Base-by-base conservation (phyloP, 2,113 vertebrate species). In the Tyto alba region DNA sequence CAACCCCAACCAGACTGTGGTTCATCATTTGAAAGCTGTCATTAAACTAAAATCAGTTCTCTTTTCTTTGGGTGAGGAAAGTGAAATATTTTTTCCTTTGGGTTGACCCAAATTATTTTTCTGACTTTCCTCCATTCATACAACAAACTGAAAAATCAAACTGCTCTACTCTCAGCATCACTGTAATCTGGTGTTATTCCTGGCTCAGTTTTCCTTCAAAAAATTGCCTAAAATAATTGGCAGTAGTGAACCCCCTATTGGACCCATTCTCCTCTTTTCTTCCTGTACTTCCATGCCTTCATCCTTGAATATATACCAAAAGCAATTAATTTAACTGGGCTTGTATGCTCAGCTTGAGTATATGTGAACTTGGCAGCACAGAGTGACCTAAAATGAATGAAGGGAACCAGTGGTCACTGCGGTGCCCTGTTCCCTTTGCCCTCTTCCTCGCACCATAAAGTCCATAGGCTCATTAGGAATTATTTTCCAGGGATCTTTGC, bases 301-400 rank as follows among this genome's bases (percentile, higher is more conserved):
- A 45, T 66, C 20, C 40, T 56, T 74, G 40, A 69, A 32, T n/a
- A 25, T 11, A 20, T 13, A 45, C 3, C 0, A 0, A 90, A 53
- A 67, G 2, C 38, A 74, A 59, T 38, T 56, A 27, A 66, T 90
- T 74, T 48, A 48, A 52, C 23, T 62, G 41, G 78, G 19, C 7
- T 64, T 40, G 16, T 63, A 22, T 7, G 22, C 6, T 55, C 48
- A 59, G 40, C 34, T 76, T 63, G 16, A 40, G 25, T 57, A 9
- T 20, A 30, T 0, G 0, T 48, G 41, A 88, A 74, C 0, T 2
- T 62, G 45, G 45, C 60, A 73, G 34, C 40, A 67, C 32, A 38
- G 38, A 79, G 56, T 40, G 25, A 9, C 23, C 67, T 38, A 60
- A 91, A 69, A 69, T 1, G 3, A 47, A 47, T 3, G 3, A 74